phyloP scores from a whole-genome alignment of 1,140 invertebrate genomes.

The Bombus waltoni region DNA sequence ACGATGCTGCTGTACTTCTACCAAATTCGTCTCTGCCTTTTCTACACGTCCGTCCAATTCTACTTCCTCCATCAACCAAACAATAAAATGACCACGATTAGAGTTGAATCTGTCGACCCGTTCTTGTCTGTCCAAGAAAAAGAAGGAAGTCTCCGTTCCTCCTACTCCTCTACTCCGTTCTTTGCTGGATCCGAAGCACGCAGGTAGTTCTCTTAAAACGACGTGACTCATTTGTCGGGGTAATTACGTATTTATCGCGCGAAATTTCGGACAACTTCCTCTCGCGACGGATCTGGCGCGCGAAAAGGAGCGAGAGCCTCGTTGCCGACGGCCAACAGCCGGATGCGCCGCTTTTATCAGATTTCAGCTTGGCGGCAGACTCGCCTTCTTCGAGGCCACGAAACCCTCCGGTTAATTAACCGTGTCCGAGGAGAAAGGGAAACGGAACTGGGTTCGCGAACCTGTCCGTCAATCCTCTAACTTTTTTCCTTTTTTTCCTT shows the following conservation, averaged over 20 bases:
- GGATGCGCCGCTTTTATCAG: conserved; percentile 57
- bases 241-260: conserved; percentile 80
- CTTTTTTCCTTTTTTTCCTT: background rate
- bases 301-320: conserved; percentile 29
- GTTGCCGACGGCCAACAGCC: conserved; percentile 24
- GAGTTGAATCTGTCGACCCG: background rate
- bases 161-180: too few relatives aligned
- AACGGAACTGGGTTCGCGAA: conserved; percentile 46
- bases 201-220: conserved; percentile 22
- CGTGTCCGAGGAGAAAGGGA: conserved; percentile 1
- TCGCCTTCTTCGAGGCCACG: conserved; percentile 5
- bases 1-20: too few relatives aligned
- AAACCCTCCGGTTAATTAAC: conserved; percentile 58
- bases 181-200: conserved; percentile 4
- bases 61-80: conserved; percentile 46
- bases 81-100: background rate
- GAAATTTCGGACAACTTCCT: conserved; percentile 69
- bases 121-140: background rate
- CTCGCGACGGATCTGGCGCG: conserved; percentile 12
- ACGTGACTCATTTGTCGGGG: conserved; percentile 51
- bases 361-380: conserved; percentile 23
- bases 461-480: conserved; percentile 17
- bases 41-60: conserved; percentile 66
- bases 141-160: conserved; percentile 10
- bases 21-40: conserved; percentile 23